These are phyloP conservation scores for Phataginus tricuspis DNA, from an alignment of 2,797 vertebrate species.

Conservation along the genomic window DNA sequence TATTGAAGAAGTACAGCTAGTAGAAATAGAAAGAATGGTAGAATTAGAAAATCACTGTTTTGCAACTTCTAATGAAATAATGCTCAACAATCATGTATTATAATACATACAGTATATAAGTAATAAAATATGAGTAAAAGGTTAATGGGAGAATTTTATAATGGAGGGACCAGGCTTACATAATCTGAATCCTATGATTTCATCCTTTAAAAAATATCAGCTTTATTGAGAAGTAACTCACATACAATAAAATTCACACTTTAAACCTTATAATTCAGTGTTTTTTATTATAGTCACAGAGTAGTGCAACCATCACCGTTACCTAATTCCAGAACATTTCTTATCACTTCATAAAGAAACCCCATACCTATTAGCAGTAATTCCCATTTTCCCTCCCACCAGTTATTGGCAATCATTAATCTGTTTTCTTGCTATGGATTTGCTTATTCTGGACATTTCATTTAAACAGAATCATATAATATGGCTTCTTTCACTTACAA, in stretches of 20 bases:
- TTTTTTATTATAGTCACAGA: not conserved
- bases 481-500: not conserved
- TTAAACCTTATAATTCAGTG: not conserved
- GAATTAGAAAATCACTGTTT: constrained; percentile 13
- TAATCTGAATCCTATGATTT: not conserved
- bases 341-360: not conserved
- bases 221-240: constrained; percentile 40
- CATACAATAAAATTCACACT: not conserved
- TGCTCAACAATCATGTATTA: not conserved
- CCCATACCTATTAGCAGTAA: not conserved
- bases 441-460: not conserved
- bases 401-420: not conserved
- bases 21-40: not conserved
- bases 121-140: not conserved
- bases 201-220: not conserved
- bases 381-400: not conserved
- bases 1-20: not conserved
- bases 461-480: not conserved
- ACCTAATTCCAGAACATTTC: not conserved
- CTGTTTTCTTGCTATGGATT: not conserved
- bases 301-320: not conserved
- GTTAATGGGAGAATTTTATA: not conserved
- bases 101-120: not conserved
- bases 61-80: not conserved
- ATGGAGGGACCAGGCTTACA: not conserved